Evolutionary conservation across 2,113 vertebrate species (phyloP), one percentile per base, ranked within the genome.

Genomic region (Alosa alosa): DNA sequence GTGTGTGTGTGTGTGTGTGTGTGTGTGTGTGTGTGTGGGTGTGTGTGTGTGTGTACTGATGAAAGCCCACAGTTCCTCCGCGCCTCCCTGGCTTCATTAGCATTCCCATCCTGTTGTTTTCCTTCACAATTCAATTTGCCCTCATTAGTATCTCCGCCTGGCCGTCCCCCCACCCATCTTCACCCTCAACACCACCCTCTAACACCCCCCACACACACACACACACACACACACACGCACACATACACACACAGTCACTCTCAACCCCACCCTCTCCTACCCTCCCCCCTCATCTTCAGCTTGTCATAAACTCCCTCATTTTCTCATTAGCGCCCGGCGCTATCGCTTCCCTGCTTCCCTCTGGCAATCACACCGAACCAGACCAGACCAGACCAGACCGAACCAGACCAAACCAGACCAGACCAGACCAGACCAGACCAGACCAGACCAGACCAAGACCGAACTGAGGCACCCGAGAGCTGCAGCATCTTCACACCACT

Each of bases 41-140:
- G 68, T 64, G 6, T 64, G 57, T 64, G 57, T 36, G 68, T 36
- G 68, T 15, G 68, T 75, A 1, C 31, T 78, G 72, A 78, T 39
- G 72, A 78, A 78, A 78, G 31, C 10, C 10, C 72, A 39, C 72
- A 4, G 36, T 78, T 39, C 25, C 31, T 41, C 36, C 31, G 10
- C 4, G 11, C 11, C n/a, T 64, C 60, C 22, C 31, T 15, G 2
- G 36, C 15, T 78, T 39, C 72, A 78, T 78, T 78, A 39, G 72
- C 86, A 90, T 91, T 93, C 90, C 86, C 82, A 88, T 93, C 90
- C 87, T 88, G 87, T 90, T 90, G 87, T 90, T 89, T 85, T 86
- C 85, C 39, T 20, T 75, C 45, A n/a, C 72, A 91, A 93, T 92
- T 89, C 84, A 90, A 92, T 92, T 92, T 89, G 87, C 91, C 13